Evolutionary conservation across 2,888 invertebrate species (phyloP), one percentile per base, ranked within the genome.

Genomic region (Trichopria drosophilae): DNA sequence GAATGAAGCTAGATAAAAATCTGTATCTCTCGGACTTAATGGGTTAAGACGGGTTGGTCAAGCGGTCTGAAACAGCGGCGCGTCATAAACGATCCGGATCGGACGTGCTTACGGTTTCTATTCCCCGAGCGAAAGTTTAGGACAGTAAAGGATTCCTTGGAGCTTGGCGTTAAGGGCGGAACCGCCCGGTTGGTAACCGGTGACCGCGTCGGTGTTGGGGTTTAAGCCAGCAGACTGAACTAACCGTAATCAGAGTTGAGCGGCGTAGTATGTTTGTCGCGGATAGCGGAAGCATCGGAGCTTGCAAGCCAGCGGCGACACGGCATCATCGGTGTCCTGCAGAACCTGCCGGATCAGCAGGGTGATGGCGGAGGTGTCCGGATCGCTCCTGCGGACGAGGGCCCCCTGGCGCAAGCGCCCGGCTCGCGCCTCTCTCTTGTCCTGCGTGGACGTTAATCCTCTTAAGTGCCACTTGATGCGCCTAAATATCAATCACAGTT

Each of bases 401-500:
- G 28, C 18, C 15, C 22, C 26, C 28, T 36, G 41, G 34, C 39
- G 51, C 45, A 37, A 29, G 43, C 18, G 49, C 16, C 43, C 45
- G 47, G 50, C 53, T 54, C 49, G 52, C 50, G 53, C 59, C 47
- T 52, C 55, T 26, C n/a, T 53, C 59, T 61, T 61, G 53, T 60
- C 59, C 64, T 59, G 59, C 62, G 62, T 51, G 65, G 63, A 65
- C 62, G 66, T 65, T 70, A 71, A 73, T 71, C 72, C 73, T 71
- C 71, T 72, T 69, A 69, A 71, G 68, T 66, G 69, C 65, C 64
- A 63, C 67, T 66, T 64, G 66, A 62, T 64, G 64, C 64, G 66
- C 65, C 67, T 69, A 70, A 71, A 71, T 73, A 73, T 72, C 72
- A 71, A 72, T 72, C 69, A 69, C 66, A 60, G 62, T 63, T 64